Evolutionary conservation across 2,113 vertebrate species (phyloP).

Genomic region (Catagonus wagneri): DNA sequence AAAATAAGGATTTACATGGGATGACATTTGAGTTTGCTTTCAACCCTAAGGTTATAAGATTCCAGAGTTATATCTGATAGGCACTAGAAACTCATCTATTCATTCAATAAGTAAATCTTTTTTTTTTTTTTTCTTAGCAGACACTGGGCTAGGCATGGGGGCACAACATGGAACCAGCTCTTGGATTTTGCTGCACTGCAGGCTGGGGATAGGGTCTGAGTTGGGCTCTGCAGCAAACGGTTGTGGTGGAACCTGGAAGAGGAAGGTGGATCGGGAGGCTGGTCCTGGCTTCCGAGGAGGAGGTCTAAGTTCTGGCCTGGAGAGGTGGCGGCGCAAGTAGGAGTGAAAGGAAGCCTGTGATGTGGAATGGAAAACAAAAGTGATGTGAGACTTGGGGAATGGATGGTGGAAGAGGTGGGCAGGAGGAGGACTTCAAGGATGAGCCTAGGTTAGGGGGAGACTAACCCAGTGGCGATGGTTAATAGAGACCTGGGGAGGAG

Average conservation of each 20-base stretch:
- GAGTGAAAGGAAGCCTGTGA: background rate
- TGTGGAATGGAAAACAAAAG: background rate
- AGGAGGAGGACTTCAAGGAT: background rate
- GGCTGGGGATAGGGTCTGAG: background rate
- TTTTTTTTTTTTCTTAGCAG: background rate
- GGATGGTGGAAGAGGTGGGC: background rate
- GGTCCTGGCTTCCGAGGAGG: background rate
- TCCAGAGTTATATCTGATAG: background rate
- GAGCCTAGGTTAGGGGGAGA: background rate
- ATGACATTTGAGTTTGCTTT: constrained; percentile 14
- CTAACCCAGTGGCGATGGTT: no score
- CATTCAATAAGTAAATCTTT: background rate
- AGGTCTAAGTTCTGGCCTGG: background rate
- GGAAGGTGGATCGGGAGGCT: background rate
- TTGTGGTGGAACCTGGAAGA: background rate
- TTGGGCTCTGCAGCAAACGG: background rate
- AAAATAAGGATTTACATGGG: background rate
- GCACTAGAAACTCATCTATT: background rate
- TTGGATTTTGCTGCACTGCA: background rate
- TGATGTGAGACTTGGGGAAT: background rate
- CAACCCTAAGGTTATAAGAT: background rate
- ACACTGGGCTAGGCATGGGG: background rate
- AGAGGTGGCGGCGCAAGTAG: background rate
- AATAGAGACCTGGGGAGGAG: background rate
- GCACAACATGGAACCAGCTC: background rate